Conservation (phyloP, 2,113 vertebrate genomes). For the Bos javanicus region DNA sequence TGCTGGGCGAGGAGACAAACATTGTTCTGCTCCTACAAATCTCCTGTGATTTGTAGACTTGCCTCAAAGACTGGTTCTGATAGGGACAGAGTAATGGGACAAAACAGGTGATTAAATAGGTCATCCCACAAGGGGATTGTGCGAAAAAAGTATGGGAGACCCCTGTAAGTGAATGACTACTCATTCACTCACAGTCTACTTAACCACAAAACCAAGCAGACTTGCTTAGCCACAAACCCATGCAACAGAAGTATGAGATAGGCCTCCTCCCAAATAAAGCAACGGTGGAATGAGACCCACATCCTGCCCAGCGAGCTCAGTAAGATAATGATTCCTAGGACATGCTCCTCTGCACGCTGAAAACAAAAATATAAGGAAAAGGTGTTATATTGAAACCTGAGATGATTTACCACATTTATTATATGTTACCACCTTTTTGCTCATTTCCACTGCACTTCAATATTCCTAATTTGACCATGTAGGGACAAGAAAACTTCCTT, state of each 20-base stretch:
- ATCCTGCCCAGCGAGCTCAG: background rate
- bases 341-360: background rate
- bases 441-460: background rate
- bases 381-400: background rate
- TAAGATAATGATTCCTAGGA: background rate
- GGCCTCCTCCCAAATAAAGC: background rate
- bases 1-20: background rate
- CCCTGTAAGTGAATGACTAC: background rate
- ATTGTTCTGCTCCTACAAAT: background rate
- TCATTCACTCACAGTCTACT: background rate
- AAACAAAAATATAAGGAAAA: background rate
- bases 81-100: background rate
- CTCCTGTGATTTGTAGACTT: background rate
- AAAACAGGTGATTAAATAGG: background rate
- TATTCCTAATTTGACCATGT: background rate
- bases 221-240: background rate
- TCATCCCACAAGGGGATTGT: background rate
- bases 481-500: background rate
- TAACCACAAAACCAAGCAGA: background rate
- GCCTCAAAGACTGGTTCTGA: background rate
- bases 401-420: background rate
- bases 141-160: background rate
- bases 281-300: background rate
- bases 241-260: background rate
- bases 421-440: background rate